Conservation (phyloP, 2,797 vertebrate species). For the Phoxinus dragarum region DNA sequence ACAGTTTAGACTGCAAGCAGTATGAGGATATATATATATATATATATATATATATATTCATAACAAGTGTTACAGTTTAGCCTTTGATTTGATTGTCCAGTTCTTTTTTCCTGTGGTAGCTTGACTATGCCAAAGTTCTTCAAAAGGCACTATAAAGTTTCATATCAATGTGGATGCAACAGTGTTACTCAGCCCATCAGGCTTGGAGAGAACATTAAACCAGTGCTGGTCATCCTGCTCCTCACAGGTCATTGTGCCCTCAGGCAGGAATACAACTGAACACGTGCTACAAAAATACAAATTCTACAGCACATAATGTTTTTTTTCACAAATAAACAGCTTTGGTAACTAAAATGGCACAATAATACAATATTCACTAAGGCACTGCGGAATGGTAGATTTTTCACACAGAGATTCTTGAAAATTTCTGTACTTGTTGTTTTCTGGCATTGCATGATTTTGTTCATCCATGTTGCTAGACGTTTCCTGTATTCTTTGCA, state of each 20-base stretch:
- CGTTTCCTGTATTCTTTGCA: background rate
- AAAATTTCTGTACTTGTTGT: background rate
- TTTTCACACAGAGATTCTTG: background rate
- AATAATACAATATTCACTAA: background rate
- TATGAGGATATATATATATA: background rate
- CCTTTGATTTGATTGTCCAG: constrained; percentile 3
- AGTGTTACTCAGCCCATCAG: constrained; percentile 12
- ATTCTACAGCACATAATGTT: constrained; percentile 12
- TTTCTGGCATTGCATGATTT: background rate
- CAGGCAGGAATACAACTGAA: constrained; percentile 11
- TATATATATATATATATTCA: constrained; percentile 5
- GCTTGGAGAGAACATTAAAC: constrained; percentile 34
- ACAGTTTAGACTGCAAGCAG: background rate
- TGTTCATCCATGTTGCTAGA: background rate
- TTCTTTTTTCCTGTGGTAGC: constrained; percentile 3
- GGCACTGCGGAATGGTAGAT: background rate
- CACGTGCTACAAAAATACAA: constrained; percentile 18
- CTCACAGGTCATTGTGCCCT: constrained; percentile 29
- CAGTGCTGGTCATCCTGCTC: constrained; percentile 25
- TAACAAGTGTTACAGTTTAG: background rate
- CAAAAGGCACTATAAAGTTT: constrained; percentile 5
- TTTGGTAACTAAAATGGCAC: background rate
- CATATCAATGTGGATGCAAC: background rate
- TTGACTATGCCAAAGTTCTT: constrained; percentile 23
- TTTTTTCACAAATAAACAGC: constrained; percentile 13